Evolutionary conservation across 2,888 invertebrate species (phyloP), one percentile per base, ranked within the genome.

Genomic region (Synanthedon andrenaeformis): DNA sequence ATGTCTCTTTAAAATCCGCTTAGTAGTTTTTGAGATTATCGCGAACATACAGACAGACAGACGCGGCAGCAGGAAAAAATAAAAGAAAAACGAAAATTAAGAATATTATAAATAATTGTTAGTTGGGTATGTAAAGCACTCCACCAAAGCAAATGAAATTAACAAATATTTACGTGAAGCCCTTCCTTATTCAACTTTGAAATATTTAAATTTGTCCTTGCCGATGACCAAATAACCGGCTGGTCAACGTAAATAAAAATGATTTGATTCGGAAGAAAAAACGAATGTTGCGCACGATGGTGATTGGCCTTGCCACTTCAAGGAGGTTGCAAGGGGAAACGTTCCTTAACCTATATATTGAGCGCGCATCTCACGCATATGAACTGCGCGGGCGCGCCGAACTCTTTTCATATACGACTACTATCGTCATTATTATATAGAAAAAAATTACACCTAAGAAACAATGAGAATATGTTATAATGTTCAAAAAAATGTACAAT

Each of bases 221-320:
- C 61, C 65, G 77, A 79, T 79, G 78, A 70, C 76, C 77, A 76
- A 79, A 80, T 79, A 79, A 79, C 79, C 74, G 60, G 64, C 61
- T 80, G 79, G 75, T 74, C 82, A 80, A 78, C 79, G 76, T 80
- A 82, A 85, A 85, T 85, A 85, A 82, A 83, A 84, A 82, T 84
- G 76, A 84, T 84, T 85, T 83, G 80, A 81, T 84, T 84, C 72
- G 65, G 69, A 74, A 73, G 56, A 64, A 78, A 80, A 83, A 83
- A 79, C 59, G 64, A 77, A 64, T 69, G 71, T 63, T 61, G 64
- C 63, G 65, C 59, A 57, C 69, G 65, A 62, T 83, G 83, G 84
- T 83, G 83, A 86, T 75, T 84, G 85, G 80, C 85, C 86, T 80
- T 69, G 70, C 66, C 62, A 62, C 61, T 71, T 75, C 79, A 86